Conservation (phyloP, 2,888 invertebrate genomes). For the Agrotis puta region DNA sequence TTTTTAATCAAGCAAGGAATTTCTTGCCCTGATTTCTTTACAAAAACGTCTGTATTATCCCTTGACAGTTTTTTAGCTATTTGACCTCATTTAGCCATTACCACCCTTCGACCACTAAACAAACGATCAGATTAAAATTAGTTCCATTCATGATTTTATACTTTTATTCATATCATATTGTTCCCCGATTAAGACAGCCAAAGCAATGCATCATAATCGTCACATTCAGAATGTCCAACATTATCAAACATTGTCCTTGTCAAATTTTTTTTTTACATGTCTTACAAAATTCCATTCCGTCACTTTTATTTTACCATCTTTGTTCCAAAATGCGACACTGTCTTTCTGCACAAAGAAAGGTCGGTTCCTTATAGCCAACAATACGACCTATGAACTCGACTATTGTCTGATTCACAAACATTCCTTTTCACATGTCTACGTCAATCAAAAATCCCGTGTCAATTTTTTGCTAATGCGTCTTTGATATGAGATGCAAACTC, state of each 20-base stretch:
- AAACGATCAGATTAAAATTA: constrained; percentile 34
- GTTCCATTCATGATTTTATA: constrained; percentile 15
- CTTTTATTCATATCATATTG: constrained; percentile 32
- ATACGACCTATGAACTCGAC: constrained; percentile 75
- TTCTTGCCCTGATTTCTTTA: background rate
- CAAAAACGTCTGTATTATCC: background rate
- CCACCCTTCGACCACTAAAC: constrained; percentile 23
- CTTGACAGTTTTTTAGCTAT: background rate
- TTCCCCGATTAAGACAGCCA: constrained; percentile 36
- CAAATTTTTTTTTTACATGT: constrained; percentile 47
- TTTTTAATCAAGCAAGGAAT: background rate
- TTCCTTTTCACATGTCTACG: constrained; percentile 68
- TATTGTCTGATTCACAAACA: constrained; percentile 69
- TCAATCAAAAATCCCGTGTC: constrained; percentile 78
- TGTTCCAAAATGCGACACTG: constrained; percentile 77
- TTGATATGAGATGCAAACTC: constrained; percentile 71
- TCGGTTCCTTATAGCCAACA: constrained; percentile 56
- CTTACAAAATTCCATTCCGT: constrained; percentile 48
- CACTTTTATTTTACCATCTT: constrained; percentile 64
- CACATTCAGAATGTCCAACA: constrained; percentile 29
- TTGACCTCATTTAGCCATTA: background rate
- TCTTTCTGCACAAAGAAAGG: constrained; percentile 52
- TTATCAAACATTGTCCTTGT: constrained; percentile 56
- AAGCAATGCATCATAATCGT: constrained; percentile 48
- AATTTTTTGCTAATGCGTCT: constrained; percentile 75